phyloP scores from a whole-genome alignment of 2,888 invertebrate species.

The Colletes collaris region DNA sequence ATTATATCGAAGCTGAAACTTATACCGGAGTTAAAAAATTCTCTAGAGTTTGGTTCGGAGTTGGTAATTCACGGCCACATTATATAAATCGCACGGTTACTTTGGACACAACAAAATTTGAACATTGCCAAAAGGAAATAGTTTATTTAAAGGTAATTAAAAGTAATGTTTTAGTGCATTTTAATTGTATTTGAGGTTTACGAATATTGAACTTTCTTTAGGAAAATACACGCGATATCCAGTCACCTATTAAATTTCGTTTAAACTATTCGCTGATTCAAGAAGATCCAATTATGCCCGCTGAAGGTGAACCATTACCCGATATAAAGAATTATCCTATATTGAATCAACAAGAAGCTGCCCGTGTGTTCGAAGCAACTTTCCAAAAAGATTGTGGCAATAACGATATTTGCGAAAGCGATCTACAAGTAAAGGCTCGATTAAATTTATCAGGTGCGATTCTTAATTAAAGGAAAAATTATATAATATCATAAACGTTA shows the following conservation, averaged over 20 bases:
- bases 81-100: slow-evolving; percentile 87
- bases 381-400: slow-evolving; percentile 96
- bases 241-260: slow-evolving; percentile 93
- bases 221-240: slow-evolving; percentile 94
- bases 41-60: slow-evolving; percentile 91
- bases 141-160: slow-evolving; percentile 89
- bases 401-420: slow-evolving; percentile 94
- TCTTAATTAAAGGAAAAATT: background rate
- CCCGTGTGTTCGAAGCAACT: slow-evolving; percentile 91
- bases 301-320: slow-evolving; percentile 85
- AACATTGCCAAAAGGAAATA: slow-evolving; percentile 89
- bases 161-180: background rate
- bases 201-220: slow-evolving; percentile 61
- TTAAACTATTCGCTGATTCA: slow-evolving; percentile 93
- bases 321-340: slow-evolving; percentile 93
- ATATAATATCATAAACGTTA: background rate
- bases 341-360: slow-evolving; percentile 93
- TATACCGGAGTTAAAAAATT: slow-evolving; percentile 90
- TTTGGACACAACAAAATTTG: slow-evolving; percentile 85
- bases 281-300: slow-evolving; percentile 85
- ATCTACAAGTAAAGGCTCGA: slow-evolving; percentile 88
- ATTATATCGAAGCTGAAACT: slow-evolving; percentile 93
- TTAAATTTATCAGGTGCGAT: slow-evolving; percentile 85
- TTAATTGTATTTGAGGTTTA: too few relatives aligned
- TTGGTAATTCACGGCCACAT: slow-evolving; percentile 85